Percentiles rank a stretch among this genome's conserved stretches.
phyloP scores from a whole-genome alignment of 2,888 invertebrate genomes.

The Elegia similella region DNA sequence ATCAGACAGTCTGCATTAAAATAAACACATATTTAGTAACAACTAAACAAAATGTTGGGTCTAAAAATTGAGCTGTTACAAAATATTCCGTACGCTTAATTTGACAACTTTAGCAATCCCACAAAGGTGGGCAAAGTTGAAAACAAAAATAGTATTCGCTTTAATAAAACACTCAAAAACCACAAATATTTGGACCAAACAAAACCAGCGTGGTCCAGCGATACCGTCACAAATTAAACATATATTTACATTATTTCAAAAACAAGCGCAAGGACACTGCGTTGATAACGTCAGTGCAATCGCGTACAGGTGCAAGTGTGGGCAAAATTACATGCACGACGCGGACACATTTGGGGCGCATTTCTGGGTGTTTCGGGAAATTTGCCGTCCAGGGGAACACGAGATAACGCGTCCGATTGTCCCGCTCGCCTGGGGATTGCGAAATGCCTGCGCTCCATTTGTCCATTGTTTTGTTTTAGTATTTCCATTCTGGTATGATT shows the following conservation, averaged over 20 bases:
- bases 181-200: too few species aligned
- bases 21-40: too few species aligned
- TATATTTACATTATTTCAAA: neutral
- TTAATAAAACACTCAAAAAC: too few species aligned
- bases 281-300: slow-evolving; percentile 8
- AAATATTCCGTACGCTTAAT: too few species aligned
- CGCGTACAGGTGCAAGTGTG: slow-evolving; percentile 6
- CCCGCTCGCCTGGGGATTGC: slow-evolving; percentile 6
- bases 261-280: neutral
- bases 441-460: slow-evolving; percentile 15
- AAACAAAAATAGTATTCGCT: too few species aligned
- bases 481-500: slow-evolving; percentile 13
- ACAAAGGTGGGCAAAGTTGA: too few species aligned
- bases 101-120: too few species aligned
- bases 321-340: slow-evolving; percentile 12
- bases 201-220: too few species aligned
- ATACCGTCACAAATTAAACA: too few species aligned
- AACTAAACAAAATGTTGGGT: too few species aligned
- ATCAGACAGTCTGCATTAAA: too few species aligned
- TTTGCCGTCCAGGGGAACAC: slow-evolving; percentile 10
- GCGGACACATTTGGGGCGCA: slow-evolving; percentile 10
- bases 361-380: slow-evolving; percentile 5
- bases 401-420: slow-evolving; percentile 14
- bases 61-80: too few species aligned
- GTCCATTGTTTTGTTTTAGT: slow-evolving; percentile 18